phyloP scores from a whole-genome alignment of 2,797 vertebrate species.

The Tadarida brasiliensis region DNA sequence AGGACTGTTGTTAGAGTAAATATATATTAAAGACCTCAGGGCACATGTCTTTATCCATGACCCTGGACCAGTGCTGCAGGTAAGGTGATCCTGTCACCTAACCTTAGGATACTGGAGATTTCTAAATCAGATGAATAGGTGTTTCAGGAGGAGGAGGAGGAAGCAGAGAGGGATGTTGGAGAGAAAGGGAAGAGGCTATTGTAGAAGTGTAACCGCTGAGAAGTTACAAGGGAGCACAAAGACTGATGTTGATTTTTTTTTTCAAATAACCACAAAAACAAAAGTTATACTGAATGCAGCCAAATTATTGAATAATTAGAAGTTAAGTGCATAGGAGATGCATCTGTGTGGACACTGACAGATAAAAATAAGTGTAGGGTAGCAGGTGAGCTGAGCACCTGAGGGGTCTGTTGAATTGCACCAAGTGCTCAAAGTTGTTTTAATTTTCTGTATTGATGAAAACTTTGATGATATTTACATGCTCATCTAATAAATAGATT shows the following conservation, averaged over 20 bases:
- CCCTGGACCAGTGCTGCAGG: not conserved
- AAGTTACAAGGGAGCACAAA: not conserved
- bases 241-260: not conserved
- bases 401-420: not conserved
- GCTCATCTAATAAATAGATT: no score
- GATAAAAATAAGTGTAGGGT: not conserved
- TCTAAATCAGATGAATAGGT: not conserved
- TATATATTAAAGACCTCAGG: not conserved
- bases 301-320: not conserved
- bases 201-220: not conserved
- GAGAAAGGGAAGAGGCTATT: not conserved
- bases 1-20: not conserved
- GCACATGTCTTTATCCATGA: not conserved
- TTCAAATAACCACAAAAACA: not conserved
- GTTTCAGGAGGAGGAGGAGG: not conserved
- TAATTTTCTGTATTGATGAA: not conserved
- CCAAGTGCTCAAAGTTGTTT: not conserved
- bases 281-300: not conserved
- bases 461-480: no score
- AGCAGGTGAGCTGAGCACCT: not conserved
- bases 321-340: not conserved
- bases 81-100: not conserved
- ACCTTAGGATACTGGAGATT: not conserved
- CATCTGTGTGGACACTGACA: not conserved
- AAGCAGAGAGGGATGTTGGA: not conserved